These are phyloP conservation scores for Noctua fimbriata DNA, from an alignment of 2,888 invertebrate species.

Conservation along the genomic window DNA sequence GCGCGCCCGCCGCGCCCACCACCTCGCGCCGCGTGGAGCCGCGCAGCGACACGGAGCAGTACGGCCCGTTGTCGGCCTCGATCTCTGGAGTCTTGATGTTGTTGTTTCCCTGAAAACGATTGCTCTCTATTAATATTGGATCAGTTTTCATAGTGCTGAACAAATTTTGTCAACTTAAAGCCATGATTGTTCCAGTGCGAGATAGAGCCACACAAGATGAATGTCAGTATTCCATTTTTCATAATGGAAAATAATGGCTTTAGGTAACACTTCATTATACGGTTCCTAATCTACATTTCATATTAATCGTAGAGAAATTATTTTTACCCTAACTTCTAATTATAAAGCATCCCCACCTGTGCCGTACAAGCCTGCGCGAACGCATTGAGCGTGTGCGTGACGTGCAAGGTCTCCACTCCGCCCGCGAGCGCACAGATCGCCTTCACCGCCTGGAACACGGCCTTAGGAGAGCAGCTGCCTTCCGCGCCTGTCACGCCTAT, in stretches of 20 bases:
- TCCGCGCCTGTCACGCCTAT: slow-evolving; percentile 91
- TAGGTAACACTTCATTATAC: not conserved
- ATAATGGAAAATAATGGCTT: not conserved
- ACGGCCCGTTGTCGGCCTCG: slow-evolving; percentile 92
- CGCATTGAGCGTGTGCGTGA: slow-evolving; percentile 94
- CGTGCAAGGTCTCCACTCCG: slow-evolving; percentile 96
- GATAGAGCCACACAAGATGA: not conserved
- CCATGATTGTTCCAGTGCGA: not conserved
- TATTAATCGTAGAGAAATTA: not conserved
- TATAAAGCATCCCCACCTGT: slow-evolving; percentile 76
- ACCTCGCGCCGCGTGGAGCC: slow-evolving; percentile 90
- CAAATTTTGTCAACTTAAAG: not conserved
- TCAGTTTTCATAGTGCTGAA: not conserved
- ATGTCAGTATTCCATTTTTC: not conserved
- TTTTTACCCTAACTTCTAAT: not conserved
- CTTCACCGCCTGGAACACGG: slow-evolving; percentile 97
- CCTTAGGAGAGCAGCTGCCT: slow-evolving; percentile 86
- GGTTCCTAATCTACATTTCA: too few species aligned
- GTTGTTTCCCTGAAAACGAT: slow-evolving; percentile 70
- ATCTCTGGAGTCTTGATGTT: slow-evolving; percentile 90
- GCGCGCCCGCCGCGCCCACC: slow-evolving; percentile 92
- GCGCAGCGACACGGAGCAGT: slow-evolving; percentile 92
- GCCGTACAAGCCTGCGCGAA: slow-evolving; percentile 91
- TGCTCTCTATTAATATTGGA: not conserved
- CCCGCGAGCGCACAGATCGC: slow-evolving; percentile 97